Evolutionary conservation across 2,888 invertebrate species (phyloP), one percentile per base, ranked within the genome.

Genomic region (Calliphora vomitoria): DNA sequence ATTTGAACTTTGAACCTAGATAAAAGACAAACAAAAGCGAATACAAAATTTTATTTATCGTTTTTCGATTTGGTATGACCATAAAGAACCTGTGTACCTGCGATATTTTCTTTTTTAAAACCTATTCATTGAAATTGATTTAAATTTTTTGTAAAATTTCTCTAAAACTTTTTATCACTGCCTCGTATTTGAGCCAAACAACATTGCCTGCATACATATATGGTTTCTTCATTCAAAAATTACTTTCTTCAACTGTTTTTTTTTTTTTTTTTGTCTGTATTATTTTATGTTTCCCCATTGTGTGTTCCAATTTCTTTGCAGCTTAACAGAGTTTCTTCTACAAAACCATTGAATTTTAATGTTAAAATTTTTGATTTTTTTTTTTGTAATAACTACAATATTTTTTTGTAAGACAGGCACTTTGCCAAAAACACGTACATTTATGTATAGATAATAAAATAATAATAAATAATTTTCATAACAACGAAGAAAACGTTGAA

Each of bases 241-340:
- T 31, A 68, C 66, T 68, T 55, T 68, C 74, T 55, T 68, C 31
- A 78, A 31, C 44, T 11, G 44, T 13, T 44, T 44, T 44, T 44
- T 11, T 44, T 3, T 44, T 10, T 0, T 10, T 31, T 41, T 64
- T n/a, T n/a, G n/a, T 41, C 15, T n/a, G 44, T 25, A 55, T 55
- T 66, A 4, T 35, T 18, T 38, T 50, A 13, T 55, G 41, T 78
- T 60, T 69, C 69, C 47, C 60, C 69, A 69, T 69, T 69, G 15
- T 80, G 8, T 69, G 79, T 50, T 80, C 68, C 78, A 78, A 44
- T 78, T 68, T 78, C 18, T 78, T 69, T 47, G 25, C 58, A 60
- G 31, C 38, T 20, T 53, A 53, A 4, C 41, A 68, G 20, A 53
- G 20, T 35, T 20, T 76, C 38, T 38, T 20, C 35, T 18, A 47